Conservation (phyloP, 2,113 vertebrate genomes). For the Catharus minimus region DNA sequence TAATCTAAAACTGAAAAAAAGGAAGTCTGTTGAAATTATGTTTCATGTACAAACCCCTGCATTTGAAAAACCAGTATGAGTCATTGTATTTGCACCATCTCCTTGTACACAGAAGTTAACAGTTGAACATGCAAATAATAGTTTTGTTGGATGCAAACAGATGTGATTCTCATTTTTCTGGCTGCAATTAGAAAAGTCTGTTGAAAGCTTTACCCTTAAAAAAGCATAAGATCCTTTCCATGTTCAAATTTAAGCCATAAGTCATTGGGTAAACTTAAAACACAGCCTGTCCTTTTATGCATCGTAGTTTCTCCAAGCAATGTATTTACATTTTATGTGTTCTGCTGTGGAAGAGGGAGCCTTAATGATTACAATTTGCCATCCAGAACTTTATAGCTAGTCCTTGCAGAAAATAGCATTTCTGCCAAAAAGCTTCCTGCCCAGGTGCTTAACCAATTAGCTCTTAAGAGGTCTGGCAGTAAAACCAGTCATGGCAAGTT, state of each 20-base stretch:
- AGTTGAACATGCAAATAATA: conserved; percentile 22
- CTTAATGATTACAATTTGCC: conserved; percentile 81
- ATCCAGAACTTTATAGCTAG: conserved; percentile 78
- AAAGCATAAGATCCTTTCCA: conserved; percentile 42
- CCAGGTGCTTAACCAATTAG: conserved; percentile 85
- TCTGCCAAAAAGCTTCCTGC: conserved; percentile 79
- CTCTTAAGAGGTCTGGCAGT: conserved; percentile 75
- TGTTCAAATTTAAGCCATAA: conserved; percentile 60
- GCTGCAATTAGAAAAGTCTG: conserved; percentile 54
- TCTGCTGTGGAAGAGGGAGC: conserved; percentile 72
- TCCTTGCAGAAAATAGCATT: conserved; percentile 76
- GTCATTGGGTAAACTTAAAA: conserved; percentile 63
- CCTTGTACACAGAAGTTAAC: background rate
- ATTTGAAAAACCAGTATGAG: background rate
- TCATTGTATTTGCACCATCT: background rate
- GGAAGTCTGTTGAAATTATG: background rate
- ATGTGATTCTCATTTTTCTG: conserved; percentile 61
- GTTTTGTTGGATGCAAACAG: conserved; percentile 29
- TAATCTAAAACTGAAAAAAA: background rate
- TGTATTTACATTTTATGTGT: conserved; percentile 65
- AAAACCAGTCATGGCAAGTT: conserved; percentile 73
- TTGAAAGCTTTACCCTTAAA: conserved; percentile 61
- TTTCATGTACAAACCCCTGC: background rate
- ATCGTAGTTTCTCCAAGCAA: conserved; percentile 55
- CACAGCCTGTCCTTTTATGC: conserved; percentile 41